phyloP scores from a whole-genome alignment of 1,140 invertebrate genomes.

The Ceratoteleas bidentatus region DNA sequence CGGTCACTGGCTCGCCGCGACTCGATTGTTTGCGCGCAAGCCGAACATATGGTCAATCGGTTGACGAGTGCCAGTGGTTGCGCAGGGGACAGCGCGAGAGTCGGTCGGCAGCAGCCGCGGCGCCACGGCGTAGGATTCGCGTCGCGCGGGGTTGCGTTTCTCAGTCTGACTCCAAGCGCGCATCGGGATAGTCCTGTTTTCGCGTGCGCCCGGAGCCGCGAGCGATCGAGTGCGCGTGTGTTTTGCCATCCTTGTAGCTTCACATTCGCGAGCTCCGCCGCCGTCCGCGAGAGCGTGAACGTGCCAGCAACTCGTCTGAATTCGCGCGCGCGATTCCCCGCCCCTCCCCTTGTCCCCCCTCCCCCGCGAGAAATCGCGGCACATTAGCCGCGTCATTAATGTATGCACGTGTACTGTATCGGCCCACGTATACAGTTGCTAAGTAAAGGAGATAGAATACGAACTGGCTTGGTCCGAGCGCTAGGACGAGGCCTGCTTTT shows the following conservation, averaged over 20 bases:
- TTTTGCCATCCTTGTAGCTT: conserved; percentile 40
- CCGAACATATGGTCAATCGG: conserved; percentile 73
- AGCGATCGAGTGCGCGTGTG: conserved; percentile 68
- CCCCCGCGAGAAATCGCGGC: conserved; percentile 14
- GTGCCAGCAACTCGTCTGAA: conserved; percentile 33
- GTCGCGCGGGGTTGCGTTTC: conserved; percentile 73
- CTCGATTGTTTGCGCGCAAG: conserved; percentile 28
- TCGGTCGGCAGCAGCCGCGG: conserved; percentile 67
- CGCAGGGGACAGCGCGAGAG: conserved; percentile 71
- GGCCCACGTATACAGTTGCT: conserved; percentile 12
- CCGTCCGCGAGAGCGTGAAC: conserved; percentile 28
- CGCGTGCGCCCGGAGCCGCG: conserved; percentile 38
- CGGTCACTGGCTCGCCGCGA: no score
- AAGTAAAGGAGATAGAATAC: conserved; percentile 67
- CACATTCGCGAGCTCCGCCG: conserved; percentile 37
- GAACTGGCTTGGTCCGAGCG: conserved; percentile 68
- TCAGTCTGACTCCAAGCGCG: conserved; percentile 79
- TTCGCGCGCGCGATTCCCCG: not conserved
- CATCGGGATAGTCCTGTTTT: conserved; percentile 73
- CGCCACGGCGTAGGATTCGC: conserved; percentile 68
- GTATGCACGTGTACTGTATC: conserved; percentile 39
- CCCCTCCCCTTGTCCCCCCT: not conserved
- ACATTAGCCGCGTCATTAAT: conserved; percentile 36
- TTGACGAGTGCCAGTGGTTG: conserved; percentile 68
- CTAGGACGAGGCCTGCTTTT: conserved; percentile 60